Evolutionary conservation across 2,113 vertebrate species (phyloP).

Genomic region (Haemorhous mexicanus): DNA sequence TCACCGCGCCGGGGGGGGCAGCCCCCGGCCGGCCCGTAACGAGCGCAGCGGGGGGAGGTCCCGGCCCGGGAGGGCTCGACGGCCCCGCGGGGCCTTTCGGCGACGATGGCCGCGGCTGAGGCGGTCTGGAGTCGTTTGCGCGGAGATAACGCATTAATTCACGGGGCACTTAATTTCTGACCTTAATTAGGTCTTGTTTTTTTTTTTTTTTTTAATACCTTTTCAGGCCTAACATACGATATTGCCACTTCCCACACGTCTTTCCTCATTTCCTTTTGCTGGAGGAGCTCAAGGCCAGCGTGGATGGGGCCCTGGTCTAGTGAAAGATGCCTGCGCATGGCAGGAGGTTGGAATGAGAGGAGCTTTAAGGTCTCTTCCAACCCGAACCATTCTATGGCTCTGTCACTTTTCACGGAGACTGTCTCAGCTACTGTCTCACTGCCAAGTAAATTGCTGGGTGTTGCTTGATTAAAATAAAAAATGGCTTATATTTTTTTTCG

Average conservation of each 20-base stretch:
- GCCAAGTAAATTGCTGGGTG: not conserved
- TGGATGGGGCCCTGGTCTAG: not conserved
- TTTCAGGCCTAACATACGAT: not conserved
- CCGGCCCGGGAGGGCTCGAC: not conserved
- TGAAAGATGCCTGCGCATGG: not conserved
- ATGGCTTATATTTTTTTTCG: not conserved
- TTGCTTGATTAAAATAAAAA: not conserved
- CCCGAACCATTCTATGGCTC: not conserved
- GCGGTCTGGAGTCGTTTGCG: not conserved
- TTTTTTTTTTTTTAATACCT: not conserved
- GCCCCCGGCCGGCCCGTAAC: not conserved
- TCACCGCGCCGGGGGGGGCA: not conserved
- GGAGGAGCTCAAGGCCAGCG: not conserved
- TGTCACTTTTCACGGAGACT: not conserved
- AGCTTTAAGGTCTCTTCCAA: not conserved
- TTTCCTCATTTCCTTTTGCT: not conserved
- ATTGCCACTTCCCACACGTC: accelerated
- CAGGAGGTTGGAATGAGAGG: not conserved
- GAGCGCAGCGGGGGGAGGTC: not conserved
- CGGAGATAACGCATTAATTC: not conserved
- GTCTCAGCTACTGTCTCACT: not conserved
- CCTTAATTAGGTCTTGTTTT: too few relatives aligned
- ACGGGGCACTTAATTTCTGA: not conserved
- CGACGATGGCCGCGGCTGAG: not conserved
- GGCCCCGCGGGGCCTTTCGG: not conserved